Conservation (phyloP, 2,888 invertebrate genomes). For the Aphodius granarius region DNA sequence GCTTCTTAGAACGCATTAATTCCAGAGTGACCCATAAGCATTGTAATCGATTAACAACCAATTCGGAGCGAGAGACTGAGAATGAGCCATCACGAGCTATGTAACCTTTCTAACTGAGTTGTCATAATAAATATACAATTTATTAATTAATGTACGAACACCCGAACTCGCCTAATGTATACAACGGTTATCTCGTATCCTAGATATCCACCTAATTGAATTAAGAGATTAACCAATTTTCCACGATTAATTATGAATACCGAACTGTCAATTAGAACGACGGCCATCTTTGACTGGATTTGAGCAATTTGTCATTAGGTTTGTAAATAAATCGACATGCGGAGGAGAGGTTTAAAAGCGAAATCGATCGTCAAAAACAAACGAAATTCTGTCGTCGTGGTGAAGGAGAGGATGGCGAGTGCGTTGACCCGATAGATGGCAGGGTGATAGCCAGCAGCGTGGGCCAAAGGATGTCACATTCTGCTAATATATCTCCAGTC, state of each 20-base stretch:
- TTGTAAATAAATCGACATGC: not conserved
- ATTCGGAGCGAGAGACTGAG: not conserved
- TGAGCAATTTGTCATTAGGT: not conserved
- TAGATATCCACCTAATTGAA: constrained; percentile 6
- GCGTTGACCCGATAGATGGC: constrained; percentile 31
- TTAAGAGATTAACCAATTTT: not conserved
- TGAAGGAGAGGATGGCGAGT: constrained; percentile 23
- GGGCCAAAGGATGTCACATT: constrained; percentile 37
- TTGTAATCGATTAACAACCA: not conserved
- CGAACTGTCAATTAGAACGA: constrained; percentile 5
- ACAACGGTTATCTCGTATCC: not conserved
- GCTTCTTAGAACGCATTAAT: not conserved
- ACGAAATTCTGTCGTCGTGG: constrained; percentile 25
- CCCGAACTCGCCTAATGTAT: not conserved
- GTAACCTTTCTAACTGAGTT: not conserved
- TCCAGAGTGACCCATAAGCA: not conserved
- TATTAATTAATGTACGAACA: constrained; percentile 8
- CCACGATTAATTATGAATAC: constrained; percentile 9
- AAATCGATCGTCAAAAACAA: not conserved
- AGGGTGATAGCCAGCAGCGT: constrained; percentile 27
- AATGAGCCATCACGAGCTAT: not conserved
- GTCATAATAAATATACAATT: constrained; percentile 10
- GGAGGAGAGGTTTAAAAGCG: not conserved
- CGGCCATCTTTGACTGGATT: not conserved
- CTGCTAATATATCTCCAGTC: constrained; percentile 43